Base-by-base conservation (phyloP, 23 tunicate genomes). In the Corella eumyota region DNA sequence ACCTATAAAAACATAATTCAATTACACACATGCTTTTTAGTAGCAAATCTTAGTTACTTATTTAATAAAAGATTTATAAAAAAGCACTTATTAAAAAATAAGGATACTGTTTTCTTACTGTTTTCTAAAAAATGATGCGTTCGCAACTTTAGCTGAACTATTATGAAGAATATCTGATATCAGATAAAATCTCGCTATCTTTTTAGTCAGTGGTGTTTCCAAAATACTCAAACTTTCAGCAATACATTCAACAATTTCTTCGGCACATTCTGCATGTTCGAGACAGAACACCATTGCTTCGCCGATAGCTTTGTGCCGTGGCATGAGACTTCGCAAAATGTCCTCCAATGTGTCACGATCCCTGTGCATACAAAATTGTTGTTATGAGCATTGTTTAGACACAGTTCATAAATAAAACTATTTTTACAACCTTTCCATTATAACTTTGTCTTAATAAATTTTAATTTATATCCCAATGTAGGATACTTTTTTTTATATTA, bases 221-320 rank as follows among this genome's bases (percentile, higher is more conserved):
- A 88, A 70, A 15, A 88, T 88, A 17, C 81, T 78, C 53, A 78
- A 51, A 27, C 90, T 80, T 36, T 88, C 96, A 50, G 77, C 70
- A 19, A 88, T 73, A 57, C 96, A 88, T 63, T 88, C 96, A 17
- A 88, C 96, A 9, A 88, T 88, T 59, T 88, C 96, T 32, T 88
- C 96, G 4, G 96, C 98, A 45, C 87, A 65, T 22, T 92, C 93
- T 15, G 91, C 65, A 72, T 83, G 93, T 30, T 83, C 85, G 48
- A 92, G 56, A 47, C 98, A 92, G 71, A 81, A 92, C 33, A 70
- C 86, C 86, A 81, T 82, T 19, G 87, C 93, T 17, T 83, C 93
- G 2, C 90, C 96, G 48, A 88, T 73, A 1, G 75, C 61, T 19
- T 80, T 56, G 31, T 77, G 96, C 13, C 80, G 63, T 1, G 96